Percentiles rank a stretch among this genome's conserved stretches.
Conservation (phyloP, 2,797 vertebrate species). For the Poliocrania exsul region DNA sequence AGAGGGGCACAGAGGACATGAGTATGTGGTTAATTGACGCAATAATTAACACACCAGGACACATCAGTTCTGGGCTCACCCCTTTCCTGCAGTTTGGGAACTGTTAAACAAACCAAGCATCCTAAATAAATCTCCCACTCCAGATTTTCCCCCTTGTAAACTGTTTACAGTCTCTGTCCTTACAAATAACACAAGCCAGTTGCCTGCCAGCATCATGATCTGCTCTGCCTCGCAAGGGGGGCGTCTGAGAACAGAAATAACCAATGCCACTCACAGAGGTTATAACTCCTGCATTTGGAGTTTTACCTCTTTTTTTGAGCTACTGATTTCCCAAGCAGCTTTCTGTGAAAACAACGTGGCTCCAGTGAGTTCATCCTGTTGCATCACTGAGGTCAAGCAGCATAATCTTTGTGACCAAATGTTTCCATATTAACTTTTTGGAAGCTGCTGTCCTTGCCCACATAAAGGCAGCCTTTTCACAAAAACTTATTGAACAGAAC, state of each 20-base stretch:
- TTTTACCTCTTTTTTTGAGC: neutral
- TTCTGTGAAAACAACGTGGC: neutral
- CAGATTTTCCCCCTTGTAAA: neutral
- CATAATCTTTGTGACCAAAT: neutral
- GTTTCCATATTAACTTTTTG: neutral
- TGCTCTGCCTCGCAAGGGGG: neutral
- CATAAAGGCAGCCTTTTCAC: neutral
- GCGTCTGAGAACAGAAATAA: rapidly evolving
- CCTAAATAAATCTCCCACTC: neutral
- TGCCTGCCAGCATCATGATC: rapidly evolving
- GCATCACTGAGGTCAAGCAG: neutral
- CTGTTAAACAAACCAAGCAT: neutral
- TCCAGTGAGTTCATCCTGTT: neutral
- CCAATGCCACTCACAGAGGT: rapidly evolving
- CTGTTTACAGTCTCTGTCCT: neutral
- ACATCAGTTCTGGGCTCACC: neutral
- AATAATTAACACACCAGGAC: neutral
- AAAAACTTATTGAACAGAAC: rapidly evolving
- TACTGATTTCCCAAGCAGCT: neutral
- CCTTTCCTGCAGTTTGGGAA: neutral
- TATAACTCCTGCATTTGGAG: neutral
- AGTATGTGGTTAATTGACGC: neutral
- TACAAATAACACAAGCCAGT: rapidly evolving
- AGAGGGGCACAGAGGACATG: neutral
- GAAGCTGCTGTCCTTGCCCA: neutral